phyloP scores from a whole-genome alignment of 2,888 invertebrate species.

The Mythimna ferrago region DNA sequence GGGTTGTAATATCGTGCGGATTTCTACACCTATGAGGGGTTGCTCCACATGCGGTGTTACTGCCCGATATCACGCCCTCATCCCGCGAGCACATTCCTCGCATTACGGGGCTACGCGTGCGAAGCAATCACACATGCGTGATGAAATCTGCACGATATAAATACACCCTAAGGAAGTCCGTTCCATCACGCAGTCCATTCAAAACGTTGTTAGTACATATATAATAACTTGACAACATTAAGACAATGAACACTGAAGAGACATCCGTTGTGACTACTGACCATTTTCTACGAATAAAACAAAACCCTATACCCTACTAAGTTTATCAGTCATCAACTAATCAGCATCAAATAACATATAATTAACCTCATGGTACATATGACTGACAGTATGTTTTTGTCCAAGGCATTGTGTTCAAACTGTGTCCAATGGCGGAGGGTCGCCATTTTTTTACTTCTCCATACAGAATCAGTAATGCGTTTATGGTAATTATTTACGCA shows the following conservation, averaged over 20 bases:
- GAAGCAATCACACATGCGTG: no score
- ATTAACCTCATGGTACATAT: slow-evolving; percentile 38
- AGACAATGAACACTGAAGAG: no score
- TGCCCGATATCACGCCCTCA: no score
- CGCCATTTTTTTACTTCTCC: slow-evolving; percentile 51
- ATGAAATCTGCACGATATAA: no score
- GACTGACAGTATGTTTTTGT: slow-evolving; percentile 58
- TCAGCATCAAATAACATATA: slow-evolving; percentile 15
- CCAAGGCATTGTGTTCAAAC: slow-evolving; percentile 57
- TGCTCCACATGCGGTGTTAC: no score
- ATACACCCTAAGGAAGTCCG: no score
- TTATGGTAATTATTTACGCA: slow-evolving; percentile 62
- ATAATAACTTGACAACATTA: no score
- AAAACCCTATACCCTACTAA: not conserved
- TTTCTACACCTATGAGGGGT: no score
- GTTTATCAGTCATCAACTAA: slow-evolving; percentile 32
- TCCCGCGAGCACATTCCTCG: no score
- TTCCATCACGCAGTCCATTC: not conserved
- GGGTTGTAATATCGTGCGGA: no score
- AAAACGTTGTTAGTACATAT: not conserved
- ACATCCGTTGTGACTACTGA: not conserved
- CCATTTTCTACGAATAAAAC: not conserved
- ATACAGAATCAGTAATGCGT: slow-evolving; percentile 51
- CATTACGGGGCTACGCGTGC: no score
- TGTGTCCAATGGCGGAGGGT: slow-evolving; percentile 53